A percentile compares a stretch with the other conserved stretches of the same genome.
These are phyloP conservation scores for Anas georgica DNA, from an alignment of 2,797 vertebrate genomes.

Conservation along the genomic window DNA sequence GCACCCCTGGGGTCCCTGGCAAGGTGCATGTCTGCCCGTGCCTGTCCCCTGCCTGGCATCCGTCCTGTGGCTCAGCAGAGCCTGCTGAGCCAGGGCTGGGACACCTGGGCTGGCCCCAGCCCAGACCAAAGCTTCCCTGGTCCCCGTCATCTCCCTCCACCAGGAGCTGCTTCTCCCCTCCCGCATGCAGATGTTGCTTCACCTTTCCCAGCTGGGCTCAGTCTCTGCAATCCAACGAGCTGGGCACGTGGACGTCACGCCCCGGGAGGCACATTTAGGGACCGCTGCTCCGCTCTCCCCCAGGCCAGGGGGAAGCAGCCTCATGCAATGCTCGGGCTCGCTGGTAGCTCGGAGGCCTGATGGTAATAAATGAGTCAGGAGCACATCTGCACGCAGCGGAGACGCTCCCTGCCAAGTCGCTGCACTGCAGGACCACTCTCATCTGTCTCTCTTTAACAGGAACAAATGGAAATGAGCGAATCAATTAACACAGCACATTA, in stretches of 20 bases:
- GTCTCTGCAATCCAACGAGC: fast-evolving
- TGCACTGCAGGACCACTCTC: slow-evolving; percentile 82
- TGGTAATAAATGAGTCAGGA: slow-evolving; percentile 70
- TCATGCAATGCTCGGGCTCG: background rate
- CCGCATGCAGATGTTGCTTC: background rate
- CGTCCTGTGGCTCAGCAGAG: background rate
- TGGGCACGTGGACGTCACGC: fast-evolving
- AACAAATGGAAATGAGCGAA: slow-evolving; percentile 85
- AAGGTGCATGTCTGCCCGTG: background rate
- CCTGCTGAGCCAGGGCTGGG: background rate
- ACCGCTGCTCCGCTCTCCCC: background rate
- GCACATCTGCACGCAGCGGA: slow-evolving; percentile 82
- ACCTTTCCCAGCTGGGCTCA: background rate
- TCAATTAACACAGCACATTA: slow-evolving; percentile 84
- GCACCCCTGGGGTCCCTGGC: background rate
- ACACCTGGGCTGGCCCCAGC: background rate
- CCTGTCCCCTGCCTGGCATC: background rate
- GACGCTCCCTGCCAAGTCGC: slow-evolving; percentile 77
- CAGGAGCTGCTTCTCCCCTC: background rate
- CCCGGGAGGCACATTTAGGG: background rate
- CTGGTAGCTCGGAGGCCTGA: slow-evolving; percentile 45
- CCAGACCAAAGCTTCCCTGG: background rate
- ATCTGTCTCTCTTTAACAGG: slow-evolving; percentile 85
- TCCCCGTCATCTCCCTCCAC: background rate
- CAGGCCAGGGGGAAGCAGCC: background rate